Conservation (phyloP, 2,888 invertebrate species). For the Xestoiulus laeticollis region DNA sequence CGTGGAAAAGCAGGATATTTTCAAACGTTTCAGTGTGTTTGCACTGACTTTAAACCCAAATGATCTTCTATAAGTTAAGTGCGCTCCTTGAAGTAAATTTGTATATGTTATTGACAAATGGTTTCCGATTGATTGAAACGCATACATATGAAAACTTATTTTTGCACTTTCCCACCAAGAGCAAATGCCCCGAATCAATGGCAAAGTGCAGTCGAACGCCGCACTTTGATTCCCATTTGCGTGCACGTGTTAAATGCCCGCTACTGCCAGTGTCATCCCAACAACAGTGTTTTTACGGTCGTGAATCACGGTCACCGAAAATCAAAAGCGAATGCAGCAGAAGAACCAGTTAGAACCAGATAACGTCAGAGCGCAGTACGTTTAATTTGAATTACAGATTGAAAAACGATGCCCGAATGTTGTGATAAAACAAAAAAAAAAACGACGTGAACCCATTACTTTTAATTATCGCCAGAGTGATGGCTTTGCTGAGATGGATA, state of each 20-base stretch:
- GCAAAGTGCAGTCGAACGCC: background rate
- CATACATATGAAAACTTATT: background rate
- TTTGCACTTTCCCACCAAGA: background rate
- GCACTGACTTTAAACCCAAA: background rate
- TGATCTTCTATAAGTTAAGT: background rate
- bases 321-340: background rate
- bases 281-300: conserved; percentile 7
- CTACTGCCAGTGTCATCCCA: conserved; percentile 15
- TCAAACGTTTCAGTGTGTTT: background rate
- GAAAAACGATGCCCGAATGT: background rate
- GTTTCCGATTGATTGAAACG: background rate
- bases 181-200: background rate
- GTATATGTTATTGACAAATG: background rate
- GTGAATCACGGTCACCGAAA: background rate
- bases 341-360: conserved; percentile 16
- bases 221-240: conserved; percentile 18
- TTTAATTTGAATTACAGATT: conserved; percentile 38
- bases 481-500: conserved; percentile 39
- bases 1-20: background rate
- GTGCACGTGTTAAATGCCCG: background rate
- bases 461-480: background rate
- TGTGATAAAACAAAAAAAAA: background rate
- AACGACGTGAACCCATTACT: background rate
- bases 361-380: background rate
- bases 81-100: background rate